Base-by-base conservation (phyloP, 2,113 vertebrate species). In the Sebastes schlegelii region DNA sequence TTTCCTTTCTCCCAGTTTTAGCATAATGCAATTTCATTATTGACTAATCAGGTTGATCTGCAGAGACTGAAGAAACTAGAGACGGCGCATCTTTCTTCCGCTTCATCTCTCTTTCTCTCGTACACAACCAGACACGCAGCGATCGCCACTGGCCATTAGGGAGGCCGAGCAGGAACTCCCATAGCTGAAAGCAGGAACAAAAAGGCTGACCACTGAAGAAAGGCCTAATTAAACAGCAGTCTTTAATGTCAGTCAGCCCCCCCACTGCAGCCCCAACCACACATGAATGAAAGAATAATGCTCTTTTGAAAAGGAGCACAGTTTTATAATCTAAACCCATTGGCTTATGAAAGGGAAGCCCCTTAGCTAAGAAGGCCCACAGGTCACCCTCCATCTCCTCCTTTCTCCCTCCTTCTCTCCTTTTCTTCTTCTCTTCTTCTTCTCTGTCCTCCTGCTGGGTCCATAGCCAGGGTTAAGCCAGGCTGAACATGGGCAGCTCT, bases 201-300 rank as follows among this genome's bases (percentile, higher is more conserved):
- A 93, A 88, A 86, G 58, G 21, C 84, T 88, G 86, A 83, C 89
- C 79, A 78, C 67, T 82, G 71, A 77, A 88, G 79, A 86, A 89
- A 86, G 61, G 73, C 79, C 86, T 92, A 91, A 93, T 94, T 94
- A 92, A 91, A 88, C 79, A 86, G 54, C 40, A 64, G 81, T 71
- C 77, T 91, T 91, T 92, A 92, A 87, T 86, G 88, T 83, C 79
- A 84, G 78, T 34, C 80, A 26, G 43, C 72, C 86, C 82, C 71
- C 58, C 76, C 77, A 75, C 86, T 77, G 83, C 64, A 85, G 89
- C 55, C 75, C 45, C 77, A 73, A 49, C 65, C 84, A 77, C 87
- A 89, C 87, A 86, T 81, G 82, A 89, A 91, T 89, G 70, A 86
- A 91, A 85, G 88, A 92, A 93, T 90, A 91, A 93, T 80, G 84